Evolutionary conservation across 2,797 vertebrate genomes (phyloP), one percentile per base, ranked within the genome.

Genomic region (Acridotheres tristis): DNA sequence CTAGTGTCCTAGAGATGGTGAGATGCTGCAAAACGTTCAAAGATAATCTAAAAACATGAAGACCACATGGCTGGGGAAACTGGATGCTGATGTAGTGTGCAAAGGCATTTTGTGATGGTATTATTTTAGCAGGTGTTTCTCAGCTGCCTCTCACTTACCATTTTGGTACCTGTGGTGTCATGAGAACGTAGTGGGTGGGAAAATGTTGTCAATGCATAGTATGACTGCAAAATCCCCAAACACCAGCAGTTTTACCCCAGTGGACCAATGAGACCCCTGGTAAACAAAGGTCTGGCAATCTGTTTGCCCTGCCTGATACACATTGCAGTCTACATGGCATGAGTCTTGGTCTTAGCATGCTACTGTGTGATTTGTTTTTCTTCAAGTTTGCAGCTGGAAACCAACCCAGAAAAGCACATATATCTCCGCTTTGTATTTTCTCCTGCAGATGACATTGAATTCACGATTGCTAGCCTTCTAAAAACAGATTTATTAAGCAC

Each of bases 71-170:
- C 1, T 89, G 69, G 32, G 21, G n/a, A 66, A 73, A 16, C 50
- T 48, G 59, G 47, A 29, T 78, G 62, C 73, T 78, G 58, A 88
- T 47, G 48, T 80, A 3, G 69, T 32, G n/a, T 76, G 17, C 65
- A 86, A 73, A 84, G 61, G 36, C 69, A 58, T 85, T 90, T 89
- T 84, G 73, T 86, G 23, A 30, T 54, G 42, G 14, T 66, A 15
- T 45, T 85, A 54, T 69, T 85, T 84, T 65, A 84, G 91, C 79
- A 94, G 85, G 47, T 91, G 76, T 79, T 81, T 81, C 57, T 90
- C 57, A 85, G 53, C 76, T 90, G 80, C 67, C 89, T 93, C 67
- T 92, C 3, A 2, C 47, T 93, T 71, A 22, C 42, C 51, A 38
- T 86, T 90, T 90, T 80, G 75, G 74, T 90, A 45, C 25, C 4